phyloP scores from a whole-genome alignment of 2,888 invertebrate genomes.

The Parnassius glacialis region DNA sequence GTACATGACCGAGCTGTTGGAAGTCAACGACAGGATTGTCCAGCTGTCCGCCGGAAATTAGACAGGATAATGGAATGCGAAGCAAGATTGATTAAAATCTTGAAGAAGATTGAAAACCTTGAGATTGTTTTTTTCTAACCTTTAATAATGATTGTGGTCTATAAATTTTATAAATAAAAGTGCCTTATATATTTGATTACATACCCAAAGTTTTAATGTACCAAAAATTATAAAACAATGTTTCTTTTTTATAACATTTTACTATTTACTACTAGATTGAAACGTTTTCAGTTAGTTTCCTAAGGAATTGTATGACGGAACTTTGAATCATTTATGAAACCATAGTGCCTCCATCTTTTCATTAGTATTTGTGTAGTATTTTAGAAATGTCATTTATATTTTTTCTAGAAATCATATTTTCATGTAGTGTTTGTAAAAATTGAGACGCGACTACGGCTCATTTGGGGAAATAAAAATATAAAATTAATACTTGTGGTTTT shows the following conservation, averaged over 20 bases:
- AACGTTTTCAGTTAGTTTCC: no score
- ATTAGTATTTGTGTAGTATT: constrained; percentile 4
- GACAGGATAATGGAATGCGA: constrained; percentile 21
- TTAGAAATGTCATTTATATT: not conserved
- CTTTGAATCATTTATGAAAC: constrained; percentile 3
- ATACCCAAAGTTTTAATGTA: no score
- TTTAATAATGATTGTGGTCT: no score
- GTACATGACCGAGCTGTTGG: constrained; percentile 87
- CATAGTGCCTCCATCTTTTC: constrained; percentile 15
- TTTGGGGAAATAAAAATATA: constrained; percentile 50
- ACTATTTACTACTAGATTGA: no score
- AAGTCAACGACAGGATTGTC: constrained; percentile 87
- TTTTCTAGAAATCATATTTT: not conserved
- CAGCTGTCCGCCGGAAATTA: constrained; percentile 66
- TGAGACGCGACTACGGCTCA: constrained; percentile 50
- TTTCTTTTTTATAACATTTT: no score
- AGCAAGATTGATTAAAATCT: no score
- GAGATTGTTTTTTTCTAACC: no score
- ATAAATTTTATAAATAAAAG: not conserved
- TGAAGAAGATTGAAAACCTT: no score
- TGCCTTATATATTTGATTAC: not conserved
- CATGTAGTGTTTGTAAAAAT: not conserved
- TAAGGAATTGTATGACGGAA: constrained; percentile 14
- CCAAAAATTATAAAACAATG: no score
- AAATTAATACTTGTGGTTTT: constrained; percentile 24